phyloP scores from a whole-genome alignment of 2,113 vertebrate species.

The Megaceryle maxima region DNA sequence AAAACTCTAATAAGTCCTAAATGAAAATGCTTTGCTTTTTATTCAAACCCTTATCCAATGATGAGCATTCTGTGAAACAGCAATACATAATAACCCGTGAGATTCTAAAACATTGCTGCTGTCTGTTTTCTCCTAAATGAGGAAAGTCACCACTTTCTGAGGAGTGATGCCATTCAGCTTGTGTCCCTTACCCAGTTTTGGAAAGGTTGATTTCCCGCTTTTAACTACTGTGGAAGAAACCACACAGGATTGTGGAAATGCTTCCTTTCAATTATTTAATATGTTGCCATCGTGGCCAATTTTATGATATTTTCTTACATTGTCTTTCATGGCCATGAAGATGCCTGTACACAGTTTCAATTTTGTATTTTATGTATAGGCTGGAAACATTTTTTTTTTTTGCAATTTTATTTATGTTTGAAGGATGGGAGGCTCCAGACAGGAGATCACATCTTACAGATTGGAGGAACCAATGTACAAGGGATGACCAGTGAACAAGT shows the following conservation, averaged over 20 bases:
- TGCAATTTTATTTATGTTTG: not conserved
- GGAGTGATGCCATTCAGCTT: not conserved
- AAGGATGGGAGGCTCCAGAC: conserved; percentile 92
- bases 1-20: not conserved
- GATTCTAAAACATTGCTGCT: not conserved
- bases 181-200: not conserved
- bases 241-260: rapidly evolving
- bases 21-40: not conserved
- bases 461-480: conserved; percentile 86
- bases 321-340: not conserved
- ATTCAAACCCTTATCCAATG: not conserved
- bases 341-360: not conserved
- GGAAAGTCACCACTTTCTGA: not conserved
- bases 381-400: not conserved
- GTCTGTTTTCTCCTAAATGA: not conserved
- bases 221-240: not conserved
- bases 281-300: not conserved
- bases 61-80: not conserved
- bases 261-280: not conserved
- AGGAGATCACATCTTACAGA: conserved; percentile 93
- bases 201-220: not conserved
- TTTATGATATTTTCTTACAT: not conserved
- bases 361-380: not conserved
- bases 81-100: not conserved
- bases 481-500: conserved; percentile 94